A percentile compares a stretch with the other conserved stretches of the same genome.
phyloP scores from a whole-genome alignment of 1,140 invertebrate species.

The Mycetomoellerius zeteki region DNA sequence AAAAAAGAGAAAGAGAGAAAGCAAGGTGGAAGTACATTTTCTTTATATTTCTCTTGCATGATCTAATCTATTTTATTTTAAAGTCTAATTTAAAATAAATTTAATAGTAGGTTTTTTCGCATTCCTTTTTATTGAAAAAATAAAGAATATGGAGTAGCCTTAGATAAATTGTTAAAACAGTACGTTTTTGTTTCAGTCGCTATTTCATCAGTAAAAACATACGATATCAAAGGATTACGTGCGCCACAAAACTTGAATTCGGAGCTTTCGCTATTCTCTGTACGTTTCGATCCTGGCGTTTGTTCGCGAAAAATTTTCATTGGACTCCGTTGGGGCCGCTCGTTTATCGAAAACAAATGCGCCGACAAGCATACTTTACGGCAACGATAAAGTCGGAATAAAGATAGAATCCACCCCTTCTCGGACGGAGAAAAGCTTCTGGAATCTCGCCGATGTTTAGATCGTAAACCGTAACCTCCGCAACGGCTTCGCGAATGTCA shows the following conservation, averaged over 20 bases:
- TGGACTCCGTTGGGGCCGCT: neutral
- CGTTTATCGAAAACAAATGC: slow-evolving; percentile 39
- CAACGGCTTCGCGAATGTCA: slow-evolving; percentile 23
- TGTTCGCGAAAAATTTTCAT: slow-evolving; percentile 9
- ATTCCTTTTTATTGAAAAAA: neutral
- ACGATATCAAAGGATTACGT: slow-evolving; percentile 11
- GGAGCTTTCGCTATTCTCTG: slow-evolving; percentile 1
- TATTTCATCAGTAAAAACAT: neutral
- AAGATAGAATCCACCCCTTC: slow-evolving; percentile 58
- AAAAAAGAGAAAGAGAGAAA: neutral
- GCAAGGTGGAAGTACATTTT: neutral
- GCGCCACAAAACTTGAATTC: slow-evolving; percentile 1
- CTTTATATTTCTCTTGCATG: neutral
- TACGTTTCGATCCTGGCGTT: neutral
- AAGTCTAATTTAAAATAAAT: neutral
- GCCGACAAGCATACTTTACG: slow-evolving; percentile 50
- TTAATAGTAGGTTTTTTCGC: neutral
- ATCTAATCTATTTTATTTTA: neutral
- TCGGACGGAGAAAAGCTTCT: slow-evolving; percentile 27
- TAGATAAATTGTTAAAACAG: neutral
- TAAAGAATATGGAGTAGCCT: neutral
- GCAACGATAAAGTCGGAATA: slow-evolving; percentile 58
- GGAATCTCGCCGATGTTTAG: slow-evolving; percentile 62
- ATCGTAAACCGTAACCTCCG: slow-evolving; percentile 63
- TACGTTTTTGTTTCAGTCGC: neutral